Evolutionary conservation across 2,888 invertebrate genomes (phyloP).

Genomic region (Catocala fraxini): DNA sequence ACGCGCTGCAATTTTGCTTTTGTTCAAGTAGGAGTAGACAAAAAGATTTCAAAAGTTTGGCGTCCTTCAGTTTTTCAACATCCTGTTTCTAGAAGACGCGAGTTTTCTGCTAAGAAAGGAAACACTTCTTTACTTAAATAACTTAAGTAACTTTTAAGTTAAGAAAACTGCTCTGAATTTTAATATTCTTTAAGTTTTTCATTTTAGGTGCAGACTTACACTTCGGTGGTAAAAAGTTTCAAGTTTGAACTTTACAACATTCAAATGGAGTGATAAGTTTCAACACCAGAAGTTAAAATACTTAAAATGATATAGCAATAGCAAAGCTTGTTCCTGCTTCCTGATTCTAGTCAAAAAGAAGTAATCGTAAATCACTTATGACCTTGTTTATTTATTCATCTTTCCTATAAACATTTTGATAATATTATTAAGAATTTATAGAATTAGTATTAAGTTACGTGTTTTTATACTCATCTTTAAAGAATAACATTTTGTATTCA

Average conservation of each 20-base stretch:
- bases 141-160: conserved; percentile 52
- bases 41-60: conserved; percentile 53
- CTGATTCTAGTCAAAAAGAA: no score
- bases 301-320: no score
- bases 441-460: no score
- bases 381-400: no score
- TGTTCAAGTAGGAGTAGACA: conserved; percentile 41
- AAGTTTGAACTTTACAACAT: conserved; percentile 6
- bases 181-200: conserved; percentile 38
- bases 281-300: not conserved
- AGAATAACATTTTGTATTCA: no score
- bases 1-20: conserved; percentile 33
- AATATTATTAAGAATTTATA: no score
- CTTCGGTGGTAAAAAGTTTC: conserved; percentile 8
- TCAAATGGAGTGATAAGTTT: not conserved
- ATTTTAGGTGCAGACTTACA: conserved; percentile 26
- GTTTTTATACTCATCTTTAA: no score
- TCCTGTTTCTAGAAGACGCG: conserved; percentile 56
- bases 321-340: no score
- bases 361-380: no score
- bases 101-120: conserved; percentile 53
- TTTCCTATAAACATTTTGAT: no score
- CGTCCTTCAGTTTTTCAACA: conserved; percentile 54
- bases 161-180: conserved; percentile 50
- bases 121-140: conserved; percentile 58